These are phyloP conservation scores for Trididemnum miniatum DNA, from an alignment of 23 tunicate species.

Conservation along the genomic window DNA sequence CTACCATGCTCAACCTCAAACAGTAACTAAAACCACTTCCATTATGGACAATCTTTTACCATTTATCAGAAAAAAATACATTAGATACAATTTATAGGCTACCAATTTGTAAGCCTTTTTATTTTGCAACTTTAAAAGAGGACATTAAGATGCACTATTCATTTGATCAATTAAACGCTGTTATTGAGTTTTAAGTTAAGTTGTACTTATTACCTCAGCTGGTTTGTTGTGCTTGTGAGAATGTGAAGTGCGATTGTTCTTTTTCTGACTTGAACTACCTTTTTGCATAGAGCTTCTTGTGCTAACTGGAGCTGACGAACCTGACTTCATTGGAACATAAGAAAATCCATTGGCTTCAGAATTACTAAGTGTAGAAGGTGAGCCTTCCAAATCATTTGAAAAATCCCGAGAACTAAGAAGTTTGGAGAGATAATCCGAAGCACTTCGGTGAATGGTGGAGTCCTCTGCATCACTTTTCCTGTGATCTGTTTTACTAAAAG, in stretches of 20 bases:
- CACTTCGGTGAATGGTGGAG: conserved; percentile 49
- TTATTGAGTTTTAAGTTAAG: too few relatives aligned
- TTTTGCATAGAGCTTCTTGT: neutral
- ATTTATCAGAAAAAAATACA: too few relatives aligned
- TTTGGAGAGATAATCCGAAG: conserved; percentile 48
- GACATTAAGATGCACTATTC: too few relatives aligned
- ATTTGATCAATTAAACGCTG: too few relatives aligned
- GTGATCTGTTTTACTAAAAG: neutral
- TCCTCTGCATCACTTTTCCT: conserved; percentile 42
- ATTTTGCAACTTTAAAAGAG: too few relatives aligned
- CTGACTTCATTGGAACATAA: conserved; percentile 38
- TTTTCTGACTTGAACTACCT: conserved; percentile 17
- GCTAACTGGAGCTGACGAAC: neutral
- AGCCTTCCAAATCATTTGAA: conserved; percentile 42
- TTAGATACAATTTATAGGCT: too few relatives aligned
- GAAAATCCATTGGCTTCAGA: conserved; percentile 34
- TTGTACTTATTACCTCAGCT: conserved; percentile 58
- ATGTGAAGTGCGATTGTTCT: conserved; percentile 24
- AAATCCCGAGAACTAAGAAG: conserved; percentile 42
- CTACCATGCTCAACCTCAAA: too few relatives aligned
- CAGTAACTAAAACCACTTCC: too few relatives aligned
- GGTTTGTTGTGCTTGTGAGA: conserved; percentile 39
- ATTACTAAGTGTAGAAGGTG: conserved; percentile 32
- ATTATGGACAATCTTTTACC: too few relatives aligned
- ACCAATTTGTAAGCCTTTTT: too few relatives aligned